Base-by-base conservation (phyloP, 2,797 vertebrate species). In the Antrozous pallidus region DNA sequence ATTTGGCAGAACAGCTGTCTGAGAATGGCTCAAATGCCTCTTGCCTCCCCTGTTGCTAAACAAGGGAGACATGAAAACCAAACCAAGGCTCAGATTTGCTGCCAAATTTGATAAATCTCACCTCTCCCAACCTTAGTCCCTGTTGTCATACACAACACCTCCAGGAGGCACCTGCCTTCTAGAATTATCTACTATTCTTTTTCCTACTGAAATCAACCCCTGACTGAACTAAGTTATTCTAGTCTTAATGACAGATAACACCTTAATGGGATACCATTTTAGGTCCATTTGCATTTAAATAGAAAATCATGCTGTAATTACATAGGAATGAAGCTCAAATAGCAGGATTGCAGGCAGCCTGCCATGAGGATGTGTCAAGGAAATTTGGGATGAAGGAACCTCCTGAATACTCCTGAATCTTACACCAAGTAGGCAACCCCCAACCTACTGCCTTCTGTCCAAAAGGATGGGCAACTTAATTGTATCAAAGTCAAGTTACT, bases 231-330 rank as follows among this genome's bases (percentile, higher is more conserved):
- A 77, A 80, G 24, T 81, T 40, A 78, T 58, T 71, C 40, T 63
- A 36, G 4, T 36, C 80, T 95, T 88, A 91, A 85, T 82, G 77
- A 71, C 1, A 83, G 49, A 70, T 70, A 90, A 88, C n/a, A 78
- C 10, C 63, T 89, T 79, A 88, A 80, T 71, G 63, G 83, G 79
- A 85, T 71, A 51, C 85, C 61, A 58, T 73, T 86, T 91, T 51
- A 67, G 65, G 47, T 2, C 71, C n/a, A 96, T 95, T 96, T 95
- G 82, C 95, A 97, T 96, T 97, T 94, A 93, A 86, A 95, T 89
- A 87, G 88, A 61, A 96, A 93, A 92, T 79, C 69, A 36, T 54
- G 74, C 51, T 63, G 92, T 95, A 75, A 94, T 95, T 92, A 70
- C 54, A 77, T 8, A 69, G 45, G 69, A 96, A 95, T 94, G 78